A percentile compares a stretch with the other conserved stretches of the same genome.
Evolutionary conservation across 2,113 vertebrate genomes (phyloP).

Genomic region (Aegotheles bennettii): DNA sequence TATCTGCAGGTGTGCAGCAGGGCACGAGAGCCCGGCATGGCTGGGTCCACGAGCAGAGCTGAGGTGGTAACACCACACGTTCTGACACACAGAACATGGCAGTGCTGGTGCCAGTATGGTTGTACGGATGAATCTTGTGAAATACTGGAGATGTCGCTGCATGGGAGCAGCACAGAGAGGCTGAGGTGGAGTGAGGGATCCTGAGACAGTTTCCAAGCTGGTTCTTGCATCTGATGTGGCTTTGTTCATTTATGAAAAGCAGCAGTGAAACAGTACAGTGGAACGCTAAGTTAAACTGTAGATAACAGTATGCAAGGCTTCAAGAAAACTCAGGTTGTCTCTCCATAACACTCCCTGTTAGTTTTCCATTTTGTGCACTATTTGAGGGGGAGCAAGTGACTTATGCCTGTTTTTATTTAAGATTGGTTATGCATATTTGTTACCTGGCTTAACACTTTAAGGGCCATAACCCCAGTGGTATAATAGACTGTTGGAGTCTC

Average conservation of each 20-base stretch:
- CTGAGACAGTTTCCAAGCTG: neutral
- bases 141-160: neutral
- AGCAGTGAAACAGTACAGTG: neutral
- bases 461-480: neutral
- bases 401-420: neutral
- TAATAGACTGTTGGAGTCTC: neutral
- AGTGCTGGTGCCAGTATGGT: rapidly evolving
- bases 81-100: rapidly evolving
- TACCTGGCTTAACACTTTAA: neutral
- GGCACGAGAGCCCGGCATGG: neutral
- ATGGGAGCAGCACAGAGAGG: neutral
- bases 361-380: neutral
- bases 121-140: rapidly evolving
- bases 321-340: neutral
- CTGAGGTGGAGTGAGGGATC: neutral
- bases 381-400: neutral
- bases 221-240: rapidly evolving
- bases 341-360: neutral
- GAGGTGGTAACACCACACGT: no score
- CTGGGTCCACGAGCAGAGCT: neutral
- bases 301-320: neutral
- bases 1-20: neutral
- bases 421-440: neutral
- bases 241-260: neutral
- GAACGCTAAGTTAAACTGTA: neutral